phyloP scores from a whole-genome alignment of 2,888 invertebrate genomes.

The Plemyria rubiginata region DNA sequence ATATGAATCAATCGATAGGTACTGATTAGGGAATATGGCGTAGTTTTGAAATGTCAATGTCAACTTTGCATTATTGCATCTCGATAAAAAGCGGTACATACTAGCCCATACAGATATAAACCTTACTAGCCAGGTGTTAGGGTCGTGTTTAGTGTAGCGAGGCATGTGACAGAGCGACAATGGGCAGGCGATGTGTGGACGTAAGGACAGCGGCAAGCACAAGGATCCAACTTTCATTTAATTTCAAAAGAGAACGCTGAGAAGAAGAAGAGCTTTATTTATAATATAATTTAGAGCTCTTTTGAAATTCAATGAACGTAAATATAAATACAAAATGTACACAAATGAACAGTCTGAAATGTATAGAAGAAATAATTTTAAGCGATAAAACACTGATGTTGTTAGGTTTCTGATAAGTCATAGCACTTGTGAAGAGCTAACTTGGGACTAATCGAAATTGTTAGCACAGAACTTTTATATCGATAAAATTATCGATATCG shows the following conservation, averaged over 20 bases:
- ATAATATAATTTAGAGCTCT: neutral
- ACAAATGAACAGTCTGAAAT: conserved; percentile 36
- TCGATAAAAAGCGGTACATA: conserved; percentile 50
- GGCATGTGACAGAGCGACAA: conserved; percentile 78
- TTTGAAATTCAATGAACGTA: conserved; percentile 45
- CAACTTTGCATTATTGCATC: conserved; percentile 15
- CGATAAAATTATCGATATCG: conserved; percentile 17
- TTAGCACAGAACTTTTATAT: neutral
- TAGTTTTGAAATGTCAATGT: neutral
- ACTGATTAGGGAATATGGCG: neutral
- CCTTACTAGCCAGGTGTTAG: conserved; percentile 71
- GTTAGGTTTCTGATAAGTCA: conserved; percentile 31
- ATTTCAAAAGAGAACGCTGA: conserved; percentile 24
- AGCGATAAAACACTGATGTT: conserved; percentile 23
- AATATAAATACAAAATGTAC: conserved; percentile 46
- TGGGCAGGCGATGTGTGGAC: conserved; percentile 78
- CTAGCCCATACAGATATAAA: conserved; percentile 47
- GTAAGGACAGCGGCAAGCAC: conserved; percentile 78
- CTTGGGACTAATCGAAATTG: conserved; percentile 10
- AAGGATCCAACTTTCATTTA: conserved; percentile 47
- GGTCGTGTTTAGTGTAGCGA: conserved; percentile 79
- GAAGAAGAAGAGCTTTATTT: too few relatives aligned
- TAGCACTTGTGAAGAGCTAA: conserved; percentile 20
- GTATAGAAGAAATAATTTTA: conserved; percentile 34
- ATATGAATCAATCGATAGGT: too few relatives aligned